phyloP scores from a whole-genome alignment of 2,888 invertebrate genomes.

The Ophion costatus region DNA sequence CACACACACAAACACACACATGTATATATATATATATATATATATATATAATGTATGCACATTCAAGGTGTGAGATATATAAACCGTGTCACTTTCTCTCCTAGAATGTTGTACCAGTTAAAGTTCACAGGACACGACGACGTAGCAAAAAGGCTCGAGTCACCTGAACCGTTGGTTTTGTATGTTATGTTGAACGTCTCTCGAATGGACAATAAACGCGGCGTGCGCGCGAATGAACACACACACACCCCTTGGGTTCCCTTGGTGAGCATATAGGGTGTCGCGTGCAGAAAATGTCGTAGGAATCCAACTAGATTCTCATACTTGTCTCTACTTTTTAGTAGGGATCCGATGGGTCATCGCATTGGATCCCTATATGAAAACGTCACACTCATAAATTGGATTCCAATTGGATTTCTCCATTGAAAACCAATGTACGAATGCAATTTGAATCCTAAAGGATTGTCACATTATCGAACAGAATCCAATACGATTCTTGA shows the following conservation, averaged over 20 bases:
- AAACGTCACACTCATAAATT: too few relatives aligned
- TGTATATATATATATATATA: not conserved
- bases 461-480: too few relatives aligned
- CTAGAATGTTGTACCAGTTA: slow-evolving; percentile 32
- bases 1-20: not conserved
- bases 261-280: too few relatives aligned
- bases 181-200: slow-evolving; percentile 47
- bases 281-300: too few relatives aligned
- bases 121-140: slow-evolving; percentile 30
- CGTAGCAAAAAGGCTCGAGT: slow-evolving; percentile 22
- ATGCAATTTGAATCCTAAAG: too few relatives aligned
- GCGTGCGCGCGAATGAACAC: slow-evolving; percentile 33
- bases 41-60: not conserved
- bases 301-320: too few relatives aligned
- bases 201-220: slow-evolving; percentile 57
- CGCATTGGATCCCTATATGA: too few relatives aligned
- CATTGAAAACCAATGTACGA: too few relatives aligned
- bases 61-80: not conserved
- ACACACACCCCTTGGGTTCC: not conserved
- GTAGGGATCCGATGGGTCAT: too few relatives aligned
- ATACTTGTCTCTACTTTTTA: too few relatives aligned
- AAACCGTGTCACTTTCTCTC: slow-evolving; percentile 36
- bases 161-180: slow-evolving; percentile 27
- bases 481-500: too few relatives aligned
- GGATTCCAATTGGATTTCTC: too few relatives aligned